A percentile compares a stretch with the other conserved stretches of the same genome.
Conservation (phyloP, 2,888 invertebrate species). For the Abrostola tripartita region DNA sequence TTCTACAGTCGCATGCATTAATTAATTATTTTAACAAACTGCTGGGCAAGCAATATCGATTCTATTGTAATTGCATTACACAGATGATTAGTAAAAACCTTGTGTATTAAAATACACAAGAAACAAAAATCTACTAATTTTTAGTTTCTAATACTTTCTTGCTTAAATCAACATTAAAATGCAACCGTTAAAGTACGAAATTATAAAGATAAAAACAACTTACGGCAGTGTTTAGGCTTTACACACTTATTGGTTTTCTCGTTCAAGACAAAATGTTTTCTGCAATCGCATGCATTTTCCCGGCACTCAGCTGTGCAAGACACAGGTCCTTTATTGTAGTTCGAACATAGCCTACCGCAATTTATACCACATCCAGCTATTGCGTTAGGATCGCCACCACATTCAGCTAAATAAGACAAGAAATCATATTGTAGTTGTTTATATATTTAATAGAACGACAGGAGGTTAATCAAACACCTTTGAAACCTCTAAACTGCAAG, state of each 20-base stretch:
- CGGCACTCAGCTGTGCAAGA: conserved; percentile 40
- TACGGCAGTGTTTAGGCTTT: conserved; percentile 55
- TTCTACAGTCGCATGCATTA: too few species aligned
- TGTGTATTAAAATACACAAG: too few species aligned
- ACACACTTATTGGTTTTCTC: conserved; percentile 53
- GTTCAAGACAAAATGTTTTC: conserved; percentile 49
- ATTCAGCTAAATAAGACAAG: conserved; percentile 31
- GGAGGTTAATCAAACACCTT: not conserved
- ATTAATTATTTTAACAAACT: too few species aligned
- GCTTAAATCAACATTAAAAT: too few species aligned
- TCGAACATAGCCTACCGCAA: conserved; percentile 54
- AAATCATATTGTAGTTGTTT: not conserved
- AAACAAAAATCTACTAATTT: too few species aligned
- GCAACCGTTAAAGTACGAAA: too few species aligned
- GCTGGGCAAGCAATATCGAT: too few species aligned
- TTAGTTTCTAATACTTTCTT: too few species aligned
- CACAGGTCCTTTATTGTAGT: conserved; percentile 31
- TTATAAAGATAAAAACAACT: conserved; percentile 17
- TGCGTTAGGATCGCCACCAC: conserved; percentile 60
- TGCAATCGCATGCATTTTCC: conserved; percentile 58
- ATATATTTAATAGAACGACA: not conserved
- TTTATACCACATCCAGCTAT: conserved; percentile 57
- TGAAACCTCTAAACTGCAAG: too few species aligned
- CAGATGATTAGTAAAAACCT: too few species aligned
- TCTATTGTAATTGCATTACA: too few species aligned